Percentiles rank a stretch among this genome's conserved stretches.
These are phyloP conservation scores for Antigone vipio DNA, from an alignment of 2,113 vertebrate genomes.

Conservation along the genomic window DNA sequence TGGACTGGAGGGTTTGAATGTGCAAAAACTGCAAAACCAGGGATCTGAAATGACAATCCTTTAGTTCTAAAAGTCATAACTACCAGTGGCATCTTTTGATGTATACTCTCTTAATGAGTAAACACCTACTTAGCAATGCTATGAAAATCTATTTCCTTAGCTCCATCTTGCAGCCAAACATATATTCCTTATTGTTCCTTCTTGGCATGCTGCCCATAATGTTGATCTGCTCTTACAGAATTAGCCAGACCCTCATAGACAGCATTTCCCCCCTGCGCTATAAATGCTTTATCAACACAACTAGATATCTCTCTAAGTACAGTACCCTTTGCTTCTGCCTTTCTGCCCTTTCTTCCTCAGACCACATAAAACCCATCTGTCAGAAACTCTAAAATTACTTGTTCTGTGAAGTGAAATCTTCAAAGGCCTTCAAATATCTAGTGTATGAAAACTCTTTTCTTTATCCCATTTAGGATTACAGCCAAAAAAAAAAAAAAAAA, in stretches of 20 bases:
- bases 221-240: constrained; percentile 43
- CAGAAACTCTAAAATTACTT: constrained; percentile 73
- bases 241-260: neutral
- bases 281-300: constrained; percentile 19
- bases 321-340: constrained; percentile 55
- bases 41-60: neutral
- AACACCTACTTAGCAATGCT: constrained; percentile 41
- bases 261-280: neutral
- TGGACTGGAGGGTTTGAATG: neutral
- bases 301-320: constrained; percentile 40
- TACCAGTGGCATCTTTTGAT: neutral
- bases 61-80: constrained; percentile 28
- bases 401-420: constrained; percentile 70
- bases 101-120: constrained; percentile 40
- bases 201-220: constrained; percentile 34
- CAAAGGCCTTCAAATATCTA: constrained; percentile 62
- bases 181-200: constrained; percentile 12
- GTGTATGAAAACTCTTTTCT: constrained; percentile 58
- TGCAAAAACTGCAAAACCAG: constrained; percentile 13
- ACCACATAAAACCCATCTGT: constrained; percentile 53
- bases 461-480: constrained; percentile 54
- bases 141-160: constrained; percentile 67
- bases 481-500: neutral
- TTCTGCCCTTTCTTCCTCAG: constrained; percentile 56
- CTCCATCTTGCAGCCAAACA: constrained; percentile 27